phyloP scores from a whole-genome alignment of 1,140 invertebrate species.

The Caenorhabditis brenneri region DNA sequence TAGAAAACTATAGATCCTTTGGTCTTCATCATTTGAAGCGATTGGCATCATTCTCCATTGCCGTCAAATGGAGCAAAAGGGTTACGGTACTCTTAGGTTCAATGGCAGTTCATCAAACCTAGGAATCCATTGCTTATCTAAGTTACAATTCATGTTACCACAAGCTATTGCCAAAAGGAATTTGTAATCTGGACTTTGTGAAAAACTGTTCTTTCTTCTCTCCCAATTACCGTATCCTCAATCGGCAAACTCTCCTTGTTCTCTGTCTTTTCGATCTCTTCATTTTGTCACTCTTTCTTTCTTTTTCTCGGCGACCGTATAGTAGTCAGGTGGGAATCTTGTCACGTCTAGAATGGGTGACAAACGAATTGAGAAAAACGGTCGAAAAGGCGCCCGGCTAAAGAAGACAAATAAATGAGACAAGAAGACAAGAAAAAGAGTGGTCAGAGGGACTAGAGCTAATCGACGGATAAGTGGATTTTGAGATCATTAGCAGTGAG shows the following conservation, averaged over 20 bases:
- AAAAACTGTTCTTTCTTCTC: background rate
- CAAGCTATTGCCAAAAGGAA: too few species aligned
- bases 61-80: too few species aligned
- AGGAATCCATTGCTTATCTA: too few species aligned
- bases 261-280: background rate
- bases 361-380: slow-evolving; percentile 36
- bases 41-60: too few species aligned
- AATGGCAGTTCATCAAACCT: too few species aligned
- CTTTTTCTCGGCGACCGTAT: background rate
- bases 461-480: background rate
- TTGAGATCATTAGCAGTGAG: background rate
- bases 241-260: background rate
- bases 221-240: background rate
- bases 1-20: too few species aligned
- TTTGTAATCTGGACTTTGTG: too few species aligned
- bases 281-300: background rate
- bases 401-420: slow-evolving; percentile 22
- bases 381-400: background rate
- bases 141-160: too few species aligned
- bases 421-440: background rate
- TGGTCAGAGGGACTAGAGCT: background rate
- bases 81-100: too few species aligned
- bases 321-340: slow-evolving; percentile 38
- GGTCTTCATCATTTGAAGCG: too few species aligned
- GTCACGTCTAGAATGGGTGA: slow-evolving; percentile 38